Percentiles rank a stretch among this genome's conserved stretches.
phyloP scores from a whole-genome alignment of 1,140 invertebrate genomes.

The Drosophila tropicalis region DNA sequence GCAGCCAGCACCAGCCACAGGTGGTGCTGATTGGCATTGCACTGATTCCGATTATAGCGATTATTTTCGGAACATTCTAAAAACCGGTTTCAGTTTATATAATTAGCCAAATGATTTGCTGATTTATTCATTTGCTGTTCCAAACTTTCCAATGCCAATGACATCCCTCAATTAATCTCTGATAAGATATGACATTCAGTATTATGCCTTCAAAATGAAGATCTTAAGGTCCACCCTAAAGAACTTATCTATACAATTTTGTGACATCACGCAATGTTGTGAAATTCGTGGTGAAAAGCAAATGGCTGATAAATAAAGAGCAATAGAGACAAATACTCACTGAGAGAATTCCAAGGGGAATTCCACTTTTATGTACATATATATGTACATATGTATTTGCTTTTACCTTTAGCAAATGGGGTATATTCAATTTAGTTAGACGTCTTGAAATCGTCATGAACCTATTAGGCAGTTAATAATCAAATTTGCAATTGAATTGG shows the following conservation, averaged over 20 bases:
- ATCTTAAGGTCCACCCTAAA: conserved; percentile 7
- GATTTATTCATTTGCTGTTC: conserved; percentile 5
- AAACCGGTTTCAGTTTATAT: conserved; percentile 42
- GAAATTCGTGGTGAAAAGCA: conserved; percentile 10
- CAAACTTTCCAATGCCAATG: conserved; percentile 17
- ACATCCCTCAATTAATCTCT: conserved; percentile 8
- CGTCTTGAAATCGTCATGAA: too few relatives aligned
- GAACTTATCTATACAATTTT: background rate
- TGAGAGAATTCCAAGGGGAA: too few relatives aligned
- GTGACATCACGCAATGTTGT: conserved; percentile 15
- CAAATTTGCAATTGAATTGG: too few relatives aligned
- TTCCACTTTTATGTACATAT: too few relatives aligned
- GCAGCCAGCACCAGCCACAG: conserved; percentile 39
- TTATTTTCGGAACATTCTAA: conserved; percentile 57
- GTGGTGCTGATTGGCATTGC: conserved; percentile 49
- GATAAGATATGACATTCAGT: background rate
- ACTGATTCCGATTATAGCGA: conserved; percentile 21
- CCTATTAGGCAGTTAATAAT: too few relatives aligned
- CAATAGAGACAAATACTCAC: background rate
- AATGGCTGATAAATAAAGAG: conserved; percentile 10
- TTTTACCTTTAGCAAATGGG: too few relatives aligned
- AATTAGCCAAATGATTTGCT: conserved; percentile 27
- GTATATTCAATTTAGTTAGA: too few relatives aligned
- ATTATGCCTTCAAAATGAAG: background rate
- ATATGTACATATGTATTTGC: too few relatives aligned